Evolutionary conservation across 2,888 invertebrate genomes (phyloP).

Genomic region (Andrena marginata): DNA sequence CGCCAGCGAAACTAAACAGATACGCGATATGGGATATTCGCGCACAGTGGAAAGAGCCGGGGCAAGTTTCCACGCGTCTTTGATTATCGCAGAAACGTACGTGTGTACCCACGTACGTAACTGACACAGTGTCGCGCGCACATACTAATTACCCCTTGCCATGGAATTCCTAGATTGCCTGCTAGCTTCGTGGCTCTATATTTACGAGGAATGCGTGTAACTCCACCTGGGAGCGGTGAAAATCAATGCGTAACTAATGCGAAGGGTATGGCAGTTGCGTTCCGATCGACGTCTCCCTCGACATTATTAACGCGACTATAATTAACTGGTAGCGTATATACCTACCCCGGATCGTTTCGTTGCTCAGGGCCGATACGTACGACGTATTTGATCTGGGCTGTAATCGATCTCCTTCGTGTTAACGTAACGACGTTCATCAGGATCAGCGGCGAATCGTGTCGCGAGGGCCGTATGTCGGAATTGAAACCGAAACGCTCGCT

Average conservation of each 20-base stretch:
- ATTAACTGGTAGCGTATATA: slow-evolving; percentile 54
- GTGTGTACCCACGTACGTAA: neutral
- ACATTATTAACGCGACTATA: slow-evolving; percentile 45
- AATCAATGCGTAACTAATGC: neutral
- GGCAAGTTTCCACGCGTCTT: neutral
- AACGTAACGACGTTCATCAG: slow-evolving; percentile 62
- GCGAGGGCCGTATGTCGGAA: slow-evolving; percentile 57
- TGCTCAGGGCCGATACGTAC: slow-evolving; percentile 11
- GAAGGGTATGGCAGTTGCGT: neutral
- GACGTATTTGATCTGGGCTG: slow-evolving; percentile 53
- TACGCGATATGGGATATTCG: too few species aligned
- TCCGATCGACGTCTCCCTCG: neutral
- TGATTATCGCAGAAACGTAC: neutral
- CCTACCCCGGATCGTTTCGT: slow-evolving; percentile 27
- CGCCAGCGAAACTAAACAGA: too few species aligned
- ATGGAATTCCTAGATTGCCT: neutral
- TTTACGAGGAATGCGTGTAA: neutral
- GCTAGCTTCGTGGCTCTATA: neutral
- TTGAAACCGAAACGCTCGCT: slow-evolving; percentile 62
- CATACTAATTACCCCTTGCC: too few species aligned
- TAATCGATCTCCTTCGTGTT: slow-evolving; percentile 60
- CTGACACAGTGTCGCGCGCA: neutral
- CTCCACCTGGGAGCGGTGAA: neutral
- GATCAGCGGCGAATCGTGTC: slow-evolving; percentile 58
- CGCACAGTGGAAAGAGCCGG: too few species aligned